Evolutionary conservation across 2,888 invertebrate genomes (phyloP), one percentile per base, ranked within the genome.

Genomic region (Drosophila prostipennis): DNA sequence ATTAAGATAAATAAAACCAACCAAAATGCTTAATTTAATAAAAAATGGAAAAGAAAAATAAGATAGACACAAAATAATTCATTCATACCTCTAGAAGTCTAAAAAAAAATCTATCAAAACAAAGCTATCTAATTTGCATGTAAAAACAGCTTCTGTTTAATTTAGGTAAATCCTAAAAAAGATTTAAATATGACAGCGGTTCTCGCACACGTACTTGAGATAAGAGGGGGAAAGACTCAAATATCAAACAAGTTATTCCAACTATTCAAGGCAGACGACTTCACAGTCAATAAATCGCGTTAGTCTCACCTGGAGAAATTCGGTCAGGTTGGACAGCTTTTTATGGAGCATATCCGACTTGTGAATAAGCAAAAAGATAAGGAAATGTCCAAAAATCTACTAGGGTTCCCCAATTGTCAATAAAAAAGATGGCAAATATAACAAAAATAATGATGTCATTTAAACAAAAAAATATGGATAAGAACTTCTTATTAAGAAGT

Each of bases 221-320:
- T 63, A 61, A 63, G 13, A 39, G 26, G 6, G 23, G 16, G 4
- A n/a, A 42, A 37, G 40, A 60, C 42, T 39, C 37, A 46, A 23
- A 10, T 6, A 32, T 14, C 14, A 32, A 32, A n/a, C 19, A 45
- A 59, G 48, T n/a, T 6, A 32, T 56, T 11, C 13, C n/a, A 39
- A 57, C 57, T 56, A 39, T 29, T 10, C 26, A 23, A 46, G 29
- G 40, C 32, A 46, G 36, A 36, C 36, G 37, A 61, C 16, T 34
- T 61, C 46, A 48, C 46, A 61, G 64, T 26, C 46, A 23, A 63
- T 61, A 48, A 61, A 63, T 61, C 7, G 61, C 10, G 1, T 37
- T 39, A 6, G 16, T 8, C 6, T 29, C 5, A 46, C 19, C 14
- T 46, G 14, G 16, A 6, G 3, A 23, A 39, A 46, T 61, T 48